These are phyloP conservation scores for Liasis olivaceus DNA, from an alignment of 2,797 vertebrate genomes.

Conservation along the genomic window DNA sequence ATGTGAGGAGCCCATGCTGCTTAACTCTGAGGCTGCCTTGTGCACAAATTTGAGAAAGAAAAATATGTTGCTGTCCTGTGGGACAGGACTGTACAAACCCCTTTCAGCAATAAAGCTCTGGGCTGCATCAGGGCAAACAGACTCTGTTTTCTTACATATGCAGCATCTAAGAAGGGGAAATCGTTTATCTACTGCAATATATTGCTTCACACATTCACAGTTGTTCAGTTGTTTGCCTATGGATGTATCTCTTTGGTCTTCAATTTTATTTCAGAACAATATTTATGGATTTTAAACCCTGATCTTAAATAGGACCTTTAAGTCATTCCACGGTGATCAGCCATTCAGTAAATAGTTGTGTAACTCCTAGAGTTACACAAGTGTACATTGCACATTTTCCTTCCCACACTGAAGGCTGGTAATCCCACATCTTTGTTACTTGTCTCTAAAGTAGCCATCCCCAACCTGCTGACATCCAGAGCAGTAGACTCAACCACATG, in stretches of 20 bases:
- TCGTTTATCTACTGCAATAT: constrained; percentile 5
- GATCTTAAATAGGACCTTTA: background rate
- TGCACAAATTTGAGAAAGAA: constrained; percentile 37
- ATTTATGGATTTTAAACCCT: background rate
- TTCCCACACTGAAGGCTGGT: background rate
- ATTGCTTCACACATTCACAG: background rate
- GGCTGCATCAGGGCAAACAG: constrained; percentile 24
- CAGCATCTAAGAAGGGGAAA: background rate
- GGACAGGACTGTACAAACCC: background rate
- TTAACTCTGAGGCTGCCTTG: constrained; percentile 36
- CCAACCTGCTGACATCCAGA: background rate
- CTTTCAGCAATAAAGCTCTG: background rate
- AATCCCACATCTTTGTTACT: background rate
- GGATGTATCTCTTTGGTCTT: background rate
- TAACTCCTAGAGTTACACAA: background rate
- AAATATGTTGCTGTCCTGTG: constrained; percentile 26
- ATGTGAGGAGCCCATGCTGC: constrained; percentile 22
- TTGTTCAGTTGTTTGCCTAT: background rate
- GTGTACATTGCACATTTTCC: background rate
- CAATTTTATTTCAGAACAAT: background rate
- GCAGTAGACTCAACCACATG: background rate
- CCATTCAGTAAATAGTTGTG: background rate
- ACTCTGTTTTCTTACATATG: constrained; percentile 2
- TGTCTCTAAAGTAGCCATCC: background rate
- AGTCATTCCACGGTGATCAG: background rate